Evolutionary conservation across 1,140 invertebrate species (phyloP).

Genomic region (Probaryconus sp.): DNA sequence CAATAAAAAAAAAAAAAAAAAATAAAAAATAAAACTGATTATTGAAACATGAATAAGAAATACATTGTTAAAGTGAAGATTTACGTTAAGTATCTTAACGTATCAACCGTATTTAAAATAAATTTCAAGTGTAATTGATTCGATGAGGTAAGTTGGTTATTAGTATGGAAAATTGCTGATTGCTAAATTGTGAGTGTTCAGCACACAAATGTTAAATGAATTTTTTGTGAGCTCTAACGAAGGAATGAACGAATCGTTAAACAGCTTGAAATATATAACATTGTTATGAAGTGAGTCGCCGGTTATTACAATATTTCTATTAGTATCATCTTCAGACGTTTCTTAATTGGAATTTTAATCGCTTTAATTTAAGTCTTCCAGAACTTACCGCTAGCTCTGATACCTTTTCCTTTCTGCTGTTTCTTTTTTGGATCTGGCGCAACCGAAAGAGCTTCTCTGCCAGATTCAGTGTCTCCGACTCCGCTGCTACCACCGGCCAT

Average conservation of each 20-base stretch:
- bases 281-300: constrained; percentile 31
- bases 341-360: constrained; percentile 39
- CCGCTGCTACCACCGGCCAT: constrained; percentile 72
- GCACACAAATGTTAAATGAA: constrained; percentile 12
- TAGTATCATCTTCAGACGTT: constrained; percentile 21
- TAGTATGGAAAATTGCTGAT: too few relatives aligned
- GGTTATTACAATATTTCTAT: constrained; percentile 45
- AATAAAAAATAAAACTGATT: too few relatives aligned
- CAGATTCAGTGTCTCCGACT: constrained; percentile 70
- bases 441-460: constrained; percentile 71
- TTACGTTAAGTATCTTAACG: too few relatives aligned
- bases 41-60: too few relatives aligned
- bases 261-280: constrained; percentile 22
- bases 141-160: too few relatives aligned
- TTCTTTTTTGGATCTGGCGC: constrained; percentile 74
- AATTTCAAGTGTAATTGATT: too few relatives aligned
- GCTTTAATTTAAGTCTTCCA: constrained; percentile 71
- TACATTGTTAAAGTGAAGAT: too few relatives aligned
- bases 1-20: too few relatives aligned
- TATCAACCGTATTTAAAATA: too few relatives aligned
- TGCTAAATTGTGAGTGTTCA: not conserved
- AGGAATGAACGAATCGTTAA: constrained; percentile 2
- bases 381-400: constrained; percentile 76
- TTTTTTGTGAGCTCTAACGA: too few relatives aligned
- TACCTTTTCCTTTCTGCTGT: constrained; percentile 74